Percentiles rank a stretch among this genome's conserved stretches.
These are phyloP conservation scores for Poeciliopsis occidentalis DNA, from an alignment of 2,113 vertebrate species.

Conservation along the genomic window DNA sequence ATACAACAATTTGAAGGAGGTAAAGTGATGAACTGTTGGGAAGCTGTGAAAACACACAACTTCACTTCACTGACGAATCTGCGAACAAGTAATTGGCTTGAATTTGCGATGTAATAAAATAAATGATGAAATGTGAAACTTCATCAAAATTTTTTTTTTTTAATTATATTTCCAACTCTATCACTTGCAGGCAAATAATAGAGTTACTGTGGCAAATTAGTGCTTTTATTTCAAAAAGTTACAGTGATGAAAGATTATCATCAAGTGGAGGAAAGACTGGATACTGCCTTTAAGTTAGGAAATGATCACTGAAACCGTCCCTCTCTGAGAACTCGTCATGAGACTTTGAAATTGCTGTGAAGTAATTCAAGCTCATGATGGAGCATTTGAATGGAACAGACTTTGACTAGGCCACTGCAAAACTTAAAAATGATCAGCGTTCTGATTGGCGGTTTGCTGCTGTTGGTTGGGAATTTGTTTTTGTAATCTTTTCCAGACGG, in stretches of 20 bases:
- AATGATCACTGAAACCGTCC: not conserved
- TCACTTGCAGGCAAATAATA: not conserved
- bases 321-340: not conserved
- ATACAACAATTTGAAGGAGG: not conserved
- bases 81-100: not conserved
- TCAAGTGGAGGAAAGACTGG: not conserved
- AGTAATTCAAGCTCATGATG: not conserved
- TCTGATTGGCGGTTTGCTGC: not conserved
- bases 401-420: not conserved
- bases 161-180: not conserved
- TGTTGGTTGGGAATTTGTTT: not conserved
- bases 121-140: constrained; percentile 4
- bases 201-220: not conserved
- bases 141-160: not conserved
- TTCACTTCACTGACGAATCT: not conserved
- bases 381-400: not conserved
- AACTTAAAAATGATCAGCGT: not conserved
- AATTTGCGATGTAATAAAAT: not conserved
- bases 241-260: not conserved
- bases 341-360: not conserved
- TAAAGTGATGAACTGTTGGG: not conserved
- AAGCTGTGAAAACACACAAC: not conserved
- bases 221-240: not conserved
- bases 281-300: not conserved
- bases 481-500: too few species aligned